These are phyloP conservation scores for Unio delphinus DNA, from an alignment of 2,888 invertebrate species.

Conservation along the genomic window DNA sequence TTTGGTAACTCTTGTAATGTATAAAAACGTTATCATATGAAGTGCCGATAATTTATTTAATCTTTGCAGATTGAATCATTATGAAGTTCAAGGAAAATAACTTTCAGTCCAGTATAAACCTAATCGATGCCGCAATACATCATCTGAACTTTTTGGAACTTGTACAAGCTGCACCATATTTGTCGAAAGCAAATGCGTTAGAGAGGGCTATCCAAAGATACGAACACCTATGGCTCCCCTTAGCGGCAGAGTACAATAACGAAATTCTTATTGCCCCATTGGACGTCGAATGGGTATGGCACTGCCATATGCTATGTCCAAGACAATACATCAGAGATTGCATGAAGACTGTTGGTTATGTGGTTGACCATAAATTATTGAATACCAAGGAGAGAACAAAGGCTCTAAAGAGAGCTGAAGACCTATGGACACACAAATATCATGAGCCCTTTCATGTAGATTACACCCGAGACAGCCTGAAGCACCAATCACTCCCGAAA, in stretches of 20 bases:
- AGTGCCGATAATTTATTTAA: no score
- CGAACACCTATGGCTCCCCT: conserved; percentile 72
- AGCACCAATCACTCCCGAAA: background rate
- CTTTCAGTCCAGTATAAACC: no score
- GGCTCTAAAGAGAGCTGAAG: conserved; percentile 17
- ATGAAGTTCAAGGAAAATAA: no score
- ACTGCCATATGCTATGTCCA: conserved; percentile 70
- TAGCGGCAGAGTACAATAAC: conserved; percentile 62
- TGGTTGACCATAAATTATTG: conserved; percentile 67
- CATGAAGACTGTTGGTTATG: conserved; percentile 39
- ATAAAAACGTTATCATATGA: no score
- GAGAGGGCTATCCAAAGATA: conserved; percentile 71
- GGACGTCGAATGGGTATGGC: conserved; percentile 74
- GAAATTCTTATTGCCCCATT: conserved; percentile 70
- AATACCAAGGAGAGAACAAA: conserved; percentile 44
- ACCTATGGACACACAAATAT: conserved; percentile 48
- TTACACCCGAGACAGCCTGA: conserved; percentile 5
- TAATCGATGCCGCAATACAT: conserved; percentile 2
- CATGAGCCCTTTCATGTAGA: conserved; percentile 42
- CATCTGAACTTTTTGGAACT: conserved; percentile 51
- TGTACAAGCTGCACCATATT: conserved; percentile 38
- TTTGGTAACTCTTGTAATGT: no score
- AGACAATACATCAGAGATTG: conserved; percentile 59
- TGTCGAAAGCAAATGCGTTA: conserved; percentile 62
- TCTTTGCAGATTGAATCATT: no score